Conservation (phyloP, 2,888 invertebrate species). For the Falcaria lacertinaria region DNA sequence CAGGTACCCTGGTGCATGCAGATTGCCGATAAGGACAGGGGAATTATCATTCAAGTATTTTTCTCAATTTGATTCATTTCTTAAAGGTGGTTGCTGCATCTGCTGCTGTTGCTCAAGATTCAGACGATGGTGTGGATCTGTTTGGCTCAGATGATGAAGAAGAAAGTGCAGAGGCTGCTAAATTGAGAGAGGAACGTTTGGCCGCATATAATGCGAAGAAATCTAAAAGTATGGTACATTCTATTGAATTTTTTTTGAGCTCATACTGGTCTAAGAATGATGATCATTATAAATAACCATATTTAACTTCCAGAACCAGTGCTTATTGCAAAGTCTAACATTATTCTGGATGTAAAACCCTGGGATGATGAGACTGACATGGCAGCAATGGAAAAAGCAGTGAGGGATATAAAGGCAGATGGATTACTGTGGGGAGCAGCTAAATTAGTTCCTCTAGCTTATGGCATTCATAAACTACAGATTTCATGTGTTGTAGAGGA, state of each 20-base stretch:
- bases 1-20: too few species aligned
- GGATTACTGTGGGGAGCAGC: slow-evolving; percentile 97
- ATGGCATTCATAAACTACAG: slow-evolving; percentile 94
- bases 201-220: slow-evolving; percentile 95
- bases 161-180: slow-evolving; percentile 87
- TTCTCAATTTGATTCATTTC: slow-evolving; percentile 1
- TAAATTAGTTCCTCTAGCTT: slow-evolving; percentile 94
- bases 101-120: slow-evolving; percentile 62
- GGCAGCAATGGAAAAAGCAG: slow-evolving; percentile 88
- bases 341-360: slow-evolving; percentile 96
- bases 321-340: slow-evolving; percentile 95
- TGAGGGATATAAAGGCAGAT: slow-evolving; percentile 88
- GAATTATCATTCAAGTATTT: neutral
- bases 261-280: too few species aligned
- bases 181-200: slow-evolving; percentile 89
- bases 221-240: slow-evolving; percentile 83
- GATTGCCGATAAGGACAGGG: too few species aligned
- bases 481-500: slow-evolving; percentile 97
- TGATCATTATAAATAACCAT: neutral
- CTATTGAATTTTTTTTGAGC: too few species aligned
- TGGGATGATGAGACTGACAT: slow-evolving; percentile 97
- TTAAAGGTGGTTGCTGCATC: slow-evolving; percentile 37
- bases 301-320: slow-evolving; percentile 82
- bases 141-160: slow-evolving; percentile 90
- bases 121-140: slow-evolving; percentile 88